phyloP scores from a whole-genome alignment of 35 echinoderm and acorn worm species.

The Chiridota heheva region DNA sequence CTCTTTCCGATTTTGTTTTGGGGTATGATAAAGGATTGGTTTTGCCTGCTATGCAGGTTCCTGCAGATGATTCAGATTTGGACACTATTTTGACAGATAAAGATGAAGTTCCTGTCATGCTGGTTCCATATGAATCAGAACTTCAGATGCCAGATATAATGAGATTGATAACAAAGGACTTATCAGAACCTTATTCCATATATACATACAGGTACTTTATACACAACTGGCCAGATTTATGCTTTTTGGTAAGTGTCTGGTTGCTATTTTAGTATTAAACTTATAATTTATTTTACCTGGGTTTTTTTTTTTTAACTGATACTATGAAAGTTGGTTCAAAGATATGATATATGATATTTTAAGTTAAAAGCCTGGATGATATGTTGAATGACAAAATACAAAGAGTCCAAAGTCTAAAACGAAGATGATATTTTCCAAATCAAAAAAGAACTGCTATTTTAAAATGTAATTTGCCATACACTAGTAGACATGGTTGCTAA shows the following conservation, averaged over 20 bases:
- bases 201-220: constrained; percentile 99
- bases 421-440: too few relatives aligned
- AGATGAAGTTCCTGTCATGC: constrained; percentile 41
- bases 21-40: constrained; percentile 61
- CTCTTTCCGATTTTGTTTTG: constrained; percentile 84
- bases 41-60: constrained; percentile 57
- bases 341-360: too few relatives aligned
- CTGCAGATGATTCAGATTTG: constrained; percentile 77
- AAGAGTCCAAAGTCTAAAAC: too few relatives aligned
- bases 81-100: constrained; percentile 59
- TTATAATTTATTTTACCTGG: not conserved
- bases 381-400: too few relatives aligned
- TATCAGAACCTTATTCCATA: constrained; percentile 99
- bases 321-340: too few relatives aligned
- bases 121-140: constrained; percentile 95
- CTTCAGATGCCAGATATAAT: constrained; percentile 96
- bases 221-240: constrained; percentile 97
- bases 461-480: too few relatives aligned
- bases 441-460: too few relatives aligned
- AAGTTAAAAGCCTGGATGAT: too few relatives aligned
- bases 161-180: constrained; percentile 96
- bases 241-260: constrained; percentile 84
- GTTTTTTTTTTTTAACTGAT: not conserved
- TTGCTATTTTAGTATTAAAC: not conserved
- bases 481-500: too few relatives aligned